A percentile compares a stretch with the other conserved stretches of the same genome.
phyloP scores from a whole-genome alignment of 2,888 invertebrate species.

The Cerceris rybyensis region DNA sequence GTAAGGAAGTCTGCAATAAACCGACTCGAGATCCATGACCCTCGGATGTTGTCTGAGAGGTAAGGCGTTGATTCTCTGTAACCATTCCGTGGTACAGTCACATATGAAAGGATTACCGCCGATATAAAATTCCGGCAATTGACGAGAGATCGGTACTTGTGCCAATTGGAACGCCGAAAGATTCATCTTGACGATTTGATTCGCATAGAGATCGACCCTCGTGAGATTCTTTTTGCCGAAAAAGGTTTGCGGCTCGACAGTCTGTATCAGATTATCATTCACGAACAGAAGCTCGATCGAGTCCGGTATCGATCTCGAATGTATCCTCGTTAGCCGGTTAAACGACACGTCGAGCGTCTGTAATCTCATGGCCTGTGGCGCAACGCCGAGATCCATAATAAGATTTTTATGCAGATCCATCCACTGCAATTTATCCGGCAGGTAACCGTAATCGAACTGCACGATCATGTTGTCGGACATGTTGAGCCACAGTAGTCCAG shows the following conservation, averaged over 20 bases:
- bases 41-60: constrained; percentile 93
- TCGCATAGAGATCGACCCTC: constrained; percentile 95
- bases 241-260: constrained; percentile 94
- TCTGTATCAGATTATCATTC: constrained; percentile 93
- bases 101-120: constrained; percentile 97
- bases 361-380: constrained; percentile 88
- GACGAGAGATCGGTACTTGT: constrained; percentile 89
- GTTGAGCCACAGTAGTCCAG: constrained; percentile 93
- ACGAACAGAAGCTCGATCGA: constrained; percentile 93
- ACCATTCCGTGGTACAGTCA: constrained; percentile 97
- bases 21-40: constrained; percentile 94
- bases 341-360: constrained; percentile 95
- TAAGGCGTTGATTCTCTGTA: constrained; percentile 93
- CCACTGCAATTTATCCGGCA: constrained; percentile 93
- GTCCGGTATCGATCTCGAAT: constrained; percentile 90
- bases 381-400: constrained; percentile 88
- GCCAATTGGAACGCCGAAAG: constrained; percentile 92
- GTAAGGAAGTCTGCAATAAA: constrained; percentile 93
- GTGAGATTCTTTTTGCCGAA: constrained; percentile 94
- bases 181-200: constrained; percentile 95
- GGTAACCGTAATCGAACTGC: constrained; percentile 93
- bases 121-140: constrained; percentile 94
- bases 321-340: constrained; percentile 91
- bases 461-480: constrained; percentile 94
- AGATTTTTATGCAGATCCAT: constrained; percentile 94